Evolutionary conservation across 2,113 vertebrate species (phyloP), one percentile per base, ranked within the genome.

Genomic region (Sphaerodactylus townsendi): DNA sequence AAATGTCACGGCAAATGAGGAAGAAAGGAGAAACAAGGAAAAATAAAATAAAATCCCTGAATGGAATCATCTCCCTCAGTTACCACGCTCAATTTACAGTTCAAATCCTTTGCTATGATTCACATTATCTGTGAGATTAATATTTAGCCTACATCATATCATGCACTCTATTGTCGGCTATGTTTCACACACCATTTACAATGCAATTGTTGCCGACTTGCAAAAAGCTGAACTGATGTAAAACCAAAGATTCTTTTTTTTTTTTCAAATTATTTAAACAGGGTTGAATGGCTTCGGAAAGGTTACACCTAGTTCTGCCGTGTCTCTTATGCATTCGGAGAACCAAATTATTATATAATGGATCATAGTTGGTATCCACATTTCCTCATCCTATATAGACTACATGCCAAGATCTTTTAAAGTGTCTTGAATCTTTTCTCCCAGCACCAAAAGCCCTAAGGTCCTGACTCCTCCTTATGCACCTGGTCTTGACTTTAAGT

Each of bases 1-100:
- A 84, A 72, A 84, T 78, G 83, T 84, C 75, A 84, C 37, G 71
- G 66, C 83, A 84, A 84, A 70, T 78, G 75, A 72, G 66, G n/a
- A 71, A 64, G 53, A 84, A 78, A 77, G 53, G 66, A 46, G 75
- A 84, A 84, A 70, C 50, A 62, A 33, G 48, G 25, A 3, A 3
- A 35, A 35, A 28, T 5, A 44, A 19, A 83, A 53, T 68, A 62
- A 78, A 62, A 62, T 39, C 15, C 50, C 66, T 78, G 50, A 84
- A 78, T 72, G 64, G 83, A 84, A 84, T 84, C 66, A 84, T 78
- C 66, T 78, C 66, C 75, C 25, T 78, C 83, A 84, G n/a, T 68
- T 72, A 71, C 66, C 11, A 30, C 19, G 39, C 53, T 84, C 68
- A 46, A 70, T 78, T 78, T 84, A 70, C 66, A 84, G 75, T 84